Percentiles rank a stretch among this genome's conserved stretches.
Conservation (phyloP, 2,113 vertebrate species). For the Paradoxurus hermaphroditus region DNA sequence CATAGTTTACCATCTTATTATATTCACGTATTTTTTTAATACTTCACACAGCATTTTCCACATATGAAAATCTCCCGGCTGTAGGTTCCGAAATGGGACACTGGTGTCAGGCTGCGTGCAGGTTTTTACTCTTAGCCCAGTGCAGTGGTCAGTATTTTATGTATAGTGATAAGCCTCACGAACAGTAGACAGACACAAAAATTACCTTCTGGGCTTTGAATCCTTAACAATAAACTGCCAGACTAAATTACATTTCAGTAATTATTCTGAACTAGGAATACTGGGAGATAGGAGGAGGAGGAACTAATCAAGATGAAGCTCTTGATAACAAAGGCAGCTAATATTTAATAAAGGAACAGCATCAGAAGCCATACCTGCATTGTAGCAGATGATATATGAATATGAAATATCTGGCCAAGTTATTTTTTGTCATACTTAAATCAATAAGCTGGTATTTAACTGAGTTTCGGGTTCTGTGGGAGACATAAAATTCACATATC, state of each 20-base stretch:
- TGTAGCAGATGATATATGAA: not conserved
- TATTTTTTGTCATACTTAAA: not conserved
- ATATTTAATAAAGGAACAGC: not conserved
- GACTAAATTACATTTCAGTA: conserved; percentile 32
- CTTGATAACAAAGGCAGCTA: not conserved
- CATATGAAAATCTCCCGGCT: not conserved
- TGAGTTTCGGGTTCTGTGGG: not conserved
- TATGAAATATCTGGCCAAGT: not conserved
- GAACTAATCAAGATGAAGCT: not conserved
- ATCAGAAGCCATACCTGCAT: not conserved
- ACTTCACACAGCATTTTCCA: not conserved
- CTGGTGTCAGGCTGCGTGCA: not conserved
- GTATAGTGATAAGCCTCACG: not conserved
- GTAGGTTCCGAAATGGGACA: not conserved
- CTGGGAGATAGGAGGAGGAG: not conserved
- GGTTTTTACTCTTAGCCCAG: not conserved
- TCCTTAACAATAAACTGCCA: conserved; percentile 1
- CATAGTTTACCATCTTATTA: not conserved
- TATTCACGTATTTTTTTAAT: not conserved
- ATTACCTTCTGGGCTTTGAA: conserved; percentile 61
- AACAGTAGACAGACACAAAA: conserved; percentile 45
- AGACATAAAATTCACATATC: not conserved
- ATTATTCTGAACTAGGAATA: conserved; percentile 14
- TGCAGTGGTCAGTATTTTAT: not conserved
- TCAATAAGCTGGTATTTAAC: not conserved